phyloP scores from a whole-genome alignment of 2,888 invertebrate genomes.

The Caenorhabditis virilis region DNA sequence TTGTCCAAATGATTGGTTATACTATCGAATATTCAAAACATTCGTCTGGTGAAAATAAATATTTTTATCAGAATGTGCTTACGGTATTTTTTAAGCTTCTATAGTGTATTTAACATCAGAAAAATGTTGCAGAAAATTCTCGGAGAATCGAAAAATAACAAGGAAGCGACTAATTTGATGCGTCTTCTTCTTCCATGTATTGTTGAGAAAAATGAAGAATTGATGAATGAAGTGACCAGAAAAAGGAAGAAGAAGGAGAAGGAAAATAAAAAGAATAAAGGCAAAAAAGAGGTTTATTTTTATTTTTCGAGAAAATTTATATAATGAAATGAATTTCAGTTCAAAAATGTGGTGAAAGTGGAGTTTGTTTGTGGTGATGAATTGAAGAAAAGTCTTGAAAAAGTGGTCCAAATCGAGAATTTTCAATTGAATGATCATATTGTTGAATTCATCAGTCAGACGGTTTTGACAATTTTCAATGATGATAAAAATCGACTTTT shows the following conservation, averaged over 20 bases:
- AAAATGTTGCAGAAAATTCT: slow-evolving; percentile 24
- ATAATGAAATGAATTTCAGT: background rate
- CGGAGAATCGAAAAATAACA: slow-evolving; percentile 24
- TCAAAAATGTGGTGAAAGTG: slow-evolving; percentile 12
- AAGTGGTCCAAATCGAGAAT: slow-evolving; percentile 20
- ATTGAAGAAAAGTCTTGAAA: slow-evolving; percentile 20
- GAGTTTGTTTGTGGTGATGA: slow-evolving; percentile 20
- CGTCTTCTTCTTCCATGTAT: slow-evolving; percentile 26
- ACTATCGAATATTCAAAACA: slow-evolving; percentile 34
- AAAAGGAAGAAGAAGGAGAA: slow-evolving; percentile 31
- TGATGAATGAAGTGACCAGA: slow-evolving; percentile 33
- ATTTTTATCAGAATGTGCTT: slow-evolving; percentile 30
- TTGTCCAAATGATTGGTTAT: slow-evolving; percentile 38
- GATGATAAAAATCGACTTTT: slow-evolving; percentile 26
- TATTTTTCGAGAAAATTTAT: background rate
- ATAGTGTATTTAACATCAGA: too few species aligned
- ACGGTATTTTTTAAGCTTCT: too few species aligned
- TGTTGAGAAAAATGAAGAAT: slow-evolving; percentile 12
- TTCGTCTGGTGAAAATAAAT: slow-evolving; percentile 13
- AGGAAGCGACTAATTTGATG: slow-evolving; percentile 21
- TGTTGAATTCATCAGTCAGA: slow-evolving; percentile 27
- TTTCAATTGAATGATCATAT: slow-evolving; percentile 24
- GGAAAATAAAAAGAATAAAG: slow-evolving; percentile 29
- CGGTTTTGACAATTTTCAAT: slow-evolving; percentile 23
- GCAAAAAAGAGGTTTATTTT: slow-evolving; percentile 13